Percentiles rank a stretch among this genome's conserved stretches.
These are phyloP conservation scores for Porites evermanni DNA, from an alignment of 92 coral and sea anemone species.

Conservation along the genomic window DNA sequence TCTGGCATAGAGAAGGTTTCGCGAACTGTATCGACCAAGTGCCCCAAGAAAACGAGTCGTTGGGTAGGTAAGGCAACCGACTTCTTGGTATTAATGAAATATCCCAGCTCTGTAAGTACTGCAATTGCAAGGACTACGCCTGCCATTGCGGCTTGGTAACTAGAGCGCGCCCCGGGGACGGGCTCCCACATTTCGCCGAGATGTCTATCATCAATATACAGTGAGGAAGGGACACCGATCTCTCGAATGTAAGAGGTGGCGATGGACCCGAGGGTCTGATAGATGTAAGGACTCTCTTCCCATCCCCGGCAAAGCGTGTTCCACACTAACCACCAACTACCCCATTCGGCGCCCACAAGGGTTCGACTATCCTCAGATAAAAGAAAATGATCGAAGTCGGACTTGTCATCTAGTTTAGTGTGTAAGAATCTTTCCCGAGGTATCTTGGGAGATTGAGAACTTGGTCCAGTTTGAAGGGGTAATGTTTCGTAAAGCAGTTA, in stretches of 20 bases:
- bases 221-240: constrained; percentile 33
- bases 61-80: constrained; percentile 32
- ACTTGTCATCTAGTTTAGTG: constrained; percentile 48
- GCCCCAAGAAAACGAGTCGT: constrained; percentile 40
- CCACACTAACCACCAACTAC: constrained; percentile 47
- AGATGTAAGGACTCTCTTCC: constrained; percentile 36
- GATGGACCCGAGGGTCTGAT: constrained; percentile 30
- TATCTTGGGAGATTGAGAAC: constrained; percentile 39
- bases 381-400: constrained; percentile 48
- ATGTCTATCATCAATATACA: constrained; percentile 55
- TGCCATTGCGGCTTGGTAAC: constrained; percentile 6
- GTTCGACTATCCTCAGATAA: constrained; percentile 15
- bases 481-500: constrained; percentile 25
- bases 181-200: constrained; percentile 38
- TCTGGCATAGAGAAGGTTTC: constrained; percentile 28
- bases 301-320: constrained; percentile 44
- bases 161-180: not conserved
- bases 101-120: constrained; percentile 25
- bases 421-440: constrained; percentile 17
- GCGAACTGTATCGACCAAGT: constrained; percentile 27
- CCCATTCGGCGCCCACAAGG: constrained; percentile 53
- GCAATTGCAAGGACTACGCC: constrained; percentile 32
- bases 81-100: constrained; percentile 30
- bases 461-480: constrained; percentile 40
- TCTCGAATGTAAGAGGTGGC: constrained; percentile 20